Conservation (phyloP, 2,113 vertebrate species). For the Mormyrus iriodes region DNA sequence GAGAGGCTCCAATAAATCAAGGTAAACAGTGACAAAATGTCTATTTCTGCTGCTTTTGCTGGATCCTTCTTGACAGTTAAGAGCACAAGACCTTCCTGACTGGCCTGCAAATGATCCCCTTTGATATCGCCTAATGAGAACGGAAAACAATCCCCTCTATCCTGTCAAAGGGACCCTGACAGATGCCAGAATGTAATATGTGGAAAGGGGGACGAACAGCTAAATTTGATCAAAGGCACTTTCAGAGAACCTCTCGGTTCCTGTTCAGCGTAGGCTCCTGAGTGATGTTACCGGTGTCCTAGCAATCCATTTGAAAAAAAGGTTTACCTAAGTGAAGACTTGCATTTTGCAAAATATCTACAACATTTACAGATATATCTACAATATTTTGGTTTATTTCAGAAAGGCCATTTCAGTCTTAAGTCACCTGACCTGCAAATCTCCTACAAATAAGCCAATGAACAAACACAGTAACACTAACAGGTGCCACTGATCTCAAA, state of each 20-base stretch:
- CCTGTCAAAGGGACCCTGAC: neutral
- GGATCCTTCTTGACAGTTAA: neutral
- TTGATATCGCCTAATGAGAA: slow-evolving; percentile 14
- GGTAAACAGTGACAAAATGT: neutral
- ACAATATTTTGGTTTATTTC: too few relatives aligned
- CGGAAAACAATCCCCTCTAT: neutral
- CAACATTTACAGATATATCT: too few relatives aligned
- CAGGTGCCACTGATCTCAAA: neutral
- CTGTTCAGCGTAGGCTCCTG: neutral
- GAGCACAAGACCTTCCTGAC: neutral
- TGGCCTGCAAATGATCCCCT: neutral
- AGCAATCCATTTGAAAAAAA: neutral
- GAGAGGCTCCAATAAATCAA: neutral
- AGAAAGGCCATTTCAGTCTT: neutral
- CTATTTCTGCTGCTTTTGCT: neutral
- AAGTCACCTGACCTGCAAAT: neutral
- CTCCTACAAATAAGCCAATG: neutral
- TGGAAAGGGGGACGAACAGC: neutral
- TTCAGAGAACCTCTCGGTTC: neutral
- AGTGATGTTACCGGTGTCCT: neutral
- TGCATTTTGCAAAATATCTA: neutral
- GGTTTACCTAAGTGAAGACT: neutral
- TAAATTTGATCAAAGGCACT: neutral
- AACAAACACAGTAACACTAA: neutral
- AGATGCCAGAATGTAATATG: neutral